phyloP scores from a whole-genome alignment of 2,113 vertebrate species.

The Lophochroa leadbeateri region DNA sequence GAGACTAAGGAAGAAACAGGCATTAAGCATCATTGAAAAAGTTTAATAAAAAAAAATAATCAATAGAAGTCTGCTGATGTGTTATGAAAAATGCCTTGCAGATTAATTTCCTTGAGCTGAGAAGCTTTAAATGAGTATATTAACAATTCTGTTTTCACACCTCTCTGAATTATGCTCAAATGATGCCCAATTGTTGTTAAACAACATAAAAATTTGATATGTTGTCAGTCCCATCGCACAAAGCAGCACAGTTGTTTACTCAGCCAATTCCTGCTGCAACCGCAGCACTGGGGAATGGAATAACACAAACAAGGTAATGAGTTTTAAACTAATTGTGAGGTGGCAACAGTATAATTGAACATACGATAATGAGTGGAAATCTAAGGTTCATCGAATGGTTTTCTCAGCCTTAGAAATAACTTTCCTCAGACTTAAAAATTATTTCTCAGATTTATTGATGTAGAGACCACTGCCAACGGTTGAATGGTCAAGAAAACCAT shows the following conservation, averaged over 20 bases:
- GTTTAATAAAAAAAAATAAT: constrained; percentile 57
- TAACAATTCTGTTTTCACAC: constrained; percentile 65
- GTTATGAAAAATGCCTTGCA: constrained; percentile 59
- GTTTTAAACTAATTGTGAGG: constrained; percentile 66
- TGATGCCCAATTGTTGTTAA: constrained; percentile 59
- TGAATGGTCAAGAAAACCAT: not conserved
- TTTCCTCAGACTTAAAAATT: constrained; percentile 9
- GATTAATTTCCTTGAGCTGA: constrained; percentile 65
- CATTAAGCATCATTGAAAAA: constrained; percentile 39
- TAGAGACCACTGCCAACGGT: not conserved
- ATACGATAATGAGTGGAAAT: constrained; percentile 62
- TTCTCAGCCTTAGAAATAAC: constrained; percentile 18
- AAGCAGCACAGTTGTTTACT: constrained; percentile 46
- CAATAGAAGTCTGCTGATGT: constrained; percentile 21
- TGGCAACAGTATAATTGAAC: constrained; percentile 66
- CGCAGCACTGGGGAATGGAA: constrained; percentile 47
- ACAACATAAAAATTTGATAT: constrained; percentile 57
- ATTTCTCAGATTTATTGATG: not conserved
- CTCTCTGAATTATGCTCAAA: constrained; percentile 55
- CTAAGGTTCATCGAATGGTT: constrained; percentile 5
- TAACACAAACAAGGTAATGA: constrained; percentile 65
- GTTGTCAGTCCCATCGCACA: constrained; percentile 64
- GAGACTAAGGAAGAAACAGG: constrained; percentile 38
- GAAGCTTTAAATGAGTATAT: constrained; percentile 52
- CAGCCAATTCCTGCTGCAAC: constrained; percentile 56